Evolutionary conservation across 2,797 vertebrate genomes (phyloP).

Genomic region (Tapera naevia): DNA sequence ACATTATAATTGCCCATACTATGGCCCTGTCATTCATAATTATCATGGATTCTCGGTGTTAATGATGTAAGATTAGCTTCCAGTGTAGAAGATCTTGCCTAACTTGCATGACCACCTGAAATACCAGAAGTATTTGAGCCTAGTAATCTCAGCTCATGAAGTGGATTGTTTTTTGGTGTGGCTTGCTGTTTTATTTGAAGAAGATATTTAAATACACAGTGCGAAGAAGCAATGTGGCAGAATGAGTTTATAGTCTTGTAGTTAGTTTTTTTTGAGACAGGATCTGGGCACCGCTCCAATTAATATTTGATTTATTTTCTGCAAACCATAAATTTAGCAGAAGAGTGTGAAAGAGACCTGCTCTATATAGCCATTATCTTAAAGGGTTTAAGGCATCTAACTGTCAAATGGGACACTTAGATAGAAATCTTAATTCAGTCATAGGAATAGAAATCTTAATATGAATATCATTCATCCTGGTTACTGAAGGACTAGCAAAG

Average conservation of each 20-base stretch:
- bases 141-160: neutral
- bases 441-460: constrained; percentile 18
- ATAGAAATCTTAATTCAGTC: neutral
- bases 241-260: neutral
- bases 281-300: constrained; percentile 27
- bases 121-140: neutral
- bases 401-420: neutral
- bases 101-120: neutral
- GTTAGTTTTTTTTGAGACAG: neutral
- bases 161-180: neutral
- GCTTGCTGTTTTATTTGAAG: neutral
- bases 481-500: neutral
- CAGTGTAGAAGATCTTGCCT: neutral
- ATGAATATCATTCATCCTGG: neutral
- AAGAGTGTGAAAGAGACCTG: constrained; percentile 6
- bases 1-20: neutral
- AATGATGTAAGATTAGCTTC: neutral
- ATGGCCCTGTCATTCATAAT: neutral
- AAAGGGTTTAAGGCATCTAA: neutral
- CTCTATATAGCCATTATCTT: neutral
- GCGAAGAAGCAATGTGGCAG: neutral
- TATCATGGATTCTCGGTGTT: neutral
- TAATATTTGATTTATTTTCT: constrained; percentile 54
- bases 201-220: constrained; percentile 9
- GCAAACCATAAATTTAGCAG: constrained; percentile 20